Percentiles rank a stretch among this genome's conserved stretches.
Evolutionary conservation across 2,797 vertebrate species (phyloP).

Genomic region (Ara ararauna): DNA sequence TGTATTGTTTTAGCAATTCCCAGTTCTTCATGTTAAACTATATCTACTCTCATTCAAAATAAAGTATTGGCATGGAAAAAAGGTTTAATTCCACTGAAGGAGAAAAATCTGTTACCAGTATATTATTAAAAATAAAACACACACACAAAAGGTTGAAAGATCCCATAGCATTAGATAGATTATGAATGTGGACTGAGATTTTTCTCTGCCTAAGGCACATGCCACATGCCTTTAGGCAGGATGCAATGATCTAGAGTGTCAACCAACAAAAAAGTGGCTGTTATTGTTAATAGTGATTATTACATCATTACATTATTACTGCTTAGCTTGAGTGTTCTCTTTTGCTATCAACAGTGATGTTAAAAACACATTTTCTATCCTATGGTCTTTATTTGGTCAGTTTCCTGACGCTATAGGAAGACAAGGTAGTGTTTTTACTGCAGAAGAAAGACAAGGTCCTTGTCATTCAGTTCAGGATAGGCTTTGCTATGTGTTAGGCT

Average conservation of each 20-base stretch:
- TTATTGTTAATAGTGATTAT: neutral
- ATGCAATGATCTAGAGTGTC: neutral
- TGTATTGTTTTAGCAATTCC: neutral
- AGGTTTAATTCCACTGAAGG: neutral
- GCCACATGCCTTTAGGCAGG: neutral
- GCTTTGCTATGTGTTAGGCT: neutral
- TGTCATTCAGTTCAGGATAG: neutral
- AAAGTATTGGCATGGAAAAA: neutral
- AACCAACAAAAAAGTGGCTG: neutral
- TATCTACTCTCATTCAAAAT: neutral
- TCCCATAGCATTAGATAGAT: neutral
- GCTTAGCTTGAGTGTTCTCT: neutral
- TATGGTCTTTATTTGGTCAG: neutral
- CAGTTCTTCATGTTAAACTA: neutral
- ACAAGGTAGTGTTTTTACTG: neutral
- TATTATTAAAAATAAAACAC: neutral
- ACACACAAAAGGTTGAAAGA: neutral
- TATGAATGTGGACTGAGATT: neutral
- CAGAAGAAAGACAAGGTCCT: neutral
- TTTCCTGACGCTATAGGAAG: neutral
- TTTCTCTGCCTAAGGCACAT: neutral
- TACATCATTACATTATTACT: neutral
- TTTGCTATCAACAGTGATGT: neutral
- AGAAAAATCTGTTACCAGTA: neutral
- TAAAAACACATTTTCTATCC: neutral